Base-by-base conservation (phyloP, 2,113 vertebrate genomes). In the Oncorhynchus gorbuscha region DNA sequence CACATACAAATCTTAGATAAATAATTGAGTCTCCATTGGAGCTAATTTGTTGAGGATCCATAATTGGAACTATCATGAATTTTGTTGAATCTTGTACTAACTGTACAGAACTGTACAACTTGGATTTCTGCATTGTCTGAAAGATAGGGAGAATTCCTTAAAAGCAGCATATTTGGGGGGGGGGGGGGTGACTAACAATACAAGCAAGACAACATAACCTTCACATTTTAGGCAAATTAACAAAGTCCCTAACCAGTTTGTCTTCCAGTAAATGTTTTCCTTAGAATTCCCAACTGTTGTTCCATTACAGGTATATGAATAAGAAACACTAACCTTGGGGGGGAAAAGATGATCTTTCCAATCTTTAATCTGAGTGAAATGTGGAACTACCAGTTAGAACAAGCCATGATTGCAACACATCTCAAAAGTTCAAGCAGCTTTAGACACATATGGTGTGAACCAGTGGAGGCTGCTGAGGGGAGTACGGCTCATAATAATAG, bases 391-490 rank as follows among this genome's bases (percentile, higher is more conserved):
- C 68, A 69, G 68, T 45, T 69, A 39, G 35, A 45, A 69, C 35
- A 69, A 69, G 68, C 26, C 35, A 14, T n/a, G 26, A 69, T 69
- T 69, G 68, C 30, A 69, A 69, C 68, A 69, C 28, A 20, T 58
- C 55, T 58, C 18, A 20, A 58, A 45, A 20, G 55, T 20, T 58
- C 55, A 58, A 58, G 39, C 1, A 45, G 39, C 39, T 45, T 45
- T 11, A 45, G 20, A 58, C 55, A 58, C 55, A 16, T 6, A 13
- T 58, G 18, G 51, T 58, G 51, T 58, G 51, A 58, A 58, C 51
- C 39, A 39, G 39, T 39, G 39, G 39, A 39, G 8, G 7, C 39
- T 39, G 8, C 7, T 39, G 39, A 39, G 39, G 8, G 39, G 39
- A 9, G 35, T 0, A 39, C 39, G 8, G 39, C 39, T 39, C 39